Percentiles rank a stretch among this genome's conserved stretches.
phyloP scores from a whole-genome alignment of 2,113 vertebrate genomes.

The Indri indri region DNA sequence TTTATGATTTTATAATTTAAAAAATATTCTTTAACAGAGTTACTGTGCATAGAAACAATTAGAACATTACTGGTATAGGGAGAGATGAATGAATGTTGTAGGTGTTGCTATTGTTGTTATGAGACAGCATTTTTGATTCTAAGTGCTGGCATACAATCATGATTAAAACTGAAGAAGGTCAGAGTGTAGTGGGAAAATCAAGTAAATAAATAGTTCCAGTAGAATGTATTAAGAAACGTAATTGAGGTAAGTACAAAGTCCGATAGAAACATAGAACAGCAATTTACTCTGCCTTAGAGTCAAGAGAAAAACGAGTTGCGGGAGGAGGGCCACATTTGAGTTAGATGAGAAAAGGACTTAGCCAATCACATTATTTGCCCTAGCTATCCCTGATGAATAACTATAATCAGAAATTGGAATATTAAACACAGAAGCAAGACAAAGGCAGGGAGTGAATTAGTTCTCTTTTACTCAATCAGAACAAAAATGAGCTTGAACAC shows the following conservation, averaged over 20 bases:
- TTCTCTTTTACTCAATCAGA: constrained; percentile 57
- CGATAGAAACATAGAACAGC: neutral
- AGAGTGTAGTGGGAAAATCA: neutral
- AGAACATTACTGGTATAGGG: neutral
- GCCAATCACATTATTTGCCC: constrained; percentile 7
- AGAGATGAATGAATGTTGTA: neutral
- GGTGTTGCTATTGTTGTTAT: neutral
- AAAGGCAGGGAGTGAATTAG: constrained; percentile 42
- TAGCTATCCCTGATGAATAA: neutral
- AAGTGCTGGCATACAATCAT: neutral
- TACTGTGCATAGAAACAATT: neutral
- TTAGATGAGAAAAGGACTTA: neutral
- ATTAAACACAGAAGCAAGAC: constrained; percentile 29
- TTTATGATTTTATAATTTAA: neutral
- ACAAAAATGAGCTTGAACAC: constrained; percentile 45
- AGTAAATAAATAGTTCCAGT: constrained; percentile 48
- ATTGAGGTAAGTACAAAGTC: constrained; percentile 45
- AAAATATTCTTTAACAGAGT: neutral
- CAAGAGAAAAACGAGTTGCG: constrained; percentile 10
- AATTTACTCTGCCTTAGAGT: neutral
- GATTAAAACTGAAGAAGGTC: constrained; percentile 50
- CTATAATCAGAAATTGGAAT: constrained; percentile 54
- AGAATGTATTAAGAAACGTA: constrained; percentile 33
- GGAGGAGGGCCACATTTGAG: neutral
- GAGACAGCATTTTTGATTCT: neutral